These are phyloP conservation scores for Mobula hypostoma DNA, from an alignment of 2,113 vertebrate species.

Conservation along the genomic window DNA sequence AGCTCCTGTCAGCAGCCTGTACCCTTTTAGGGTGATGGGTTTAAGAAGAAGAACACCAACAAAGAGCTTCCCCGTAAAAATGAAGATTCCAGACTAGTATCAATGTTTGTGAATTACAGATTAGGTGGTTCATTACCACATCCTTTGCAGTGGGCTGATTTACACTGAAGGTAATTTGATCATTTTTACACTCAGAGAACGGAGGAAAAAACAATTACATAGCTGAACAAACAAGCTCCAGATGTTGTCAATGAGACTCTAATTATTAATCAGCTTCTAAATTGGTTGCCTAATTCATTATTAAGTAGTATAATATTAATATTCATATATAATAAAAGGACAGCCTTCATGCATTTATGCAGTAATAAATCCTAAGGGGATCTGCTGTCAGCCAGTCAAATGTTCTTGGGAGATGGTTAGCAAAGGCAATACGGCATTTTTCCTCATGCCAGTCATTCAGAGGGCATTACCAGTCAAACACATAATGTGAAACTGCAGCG, in stretches of 20 bases:
- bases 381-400: neutral
- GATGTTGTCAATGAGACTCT: neutral
- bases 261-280: conserved; percentile 22
- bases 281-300: conserved; percentile 21
- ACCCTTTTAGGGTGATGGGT: too few species aligned
- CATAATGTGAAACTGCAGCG: neutral
- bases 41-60: neutral
- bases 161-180: neutral
- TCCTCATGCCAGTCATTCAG: neutral
- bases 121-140: neutral
- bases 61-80: neutral
- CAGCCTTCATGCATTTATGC: neutral
- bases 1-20: too few species aligned
- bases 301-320: neutral
- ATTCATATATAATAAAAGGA: neutral
- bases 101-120: neutral
- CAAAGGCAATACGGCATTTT: neutral
- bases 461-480: neutral
- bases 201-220: neutral
- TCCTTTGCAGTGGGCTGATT: neutral
- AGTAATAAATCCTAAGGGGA: neutral
- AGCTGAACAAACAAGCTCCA: neutral
- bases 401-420: neutral
- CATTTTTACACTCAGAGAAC: neutral
- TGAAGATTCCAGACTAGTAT: neutral